Percentiles rank a stretch among this genome's conserved stretches.
phyloP scores from a whole-genome alignment of 2,797 vertebrate genomes.

The Onychomys torridus region DNA sequence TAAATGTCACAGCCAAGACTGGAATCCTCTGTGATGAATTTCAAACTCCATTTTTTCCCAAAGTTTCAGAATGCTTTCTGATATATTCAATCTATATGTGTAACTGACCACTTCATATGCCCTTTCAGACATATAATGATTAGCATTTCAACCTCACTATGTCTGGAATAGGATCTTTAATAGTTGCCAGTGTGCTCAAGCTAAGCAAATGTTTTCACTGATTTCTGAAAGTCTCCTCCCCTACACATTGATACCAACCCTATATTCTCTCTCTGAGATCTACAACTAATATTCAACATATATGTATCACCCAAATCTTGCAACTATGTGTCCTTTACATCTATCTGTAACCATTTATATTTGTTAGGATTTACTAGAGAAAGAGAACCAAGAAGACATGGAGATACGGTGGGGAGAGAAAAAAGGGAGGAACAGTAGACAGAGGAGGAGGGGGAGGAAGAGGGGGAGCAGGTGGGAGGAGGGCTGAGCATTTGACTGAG shows the following conservation, averaged over 20 bases:
- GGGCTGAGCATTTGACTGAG: not conserved
- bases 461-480: no score
- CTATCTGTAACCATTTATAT: not conserved
- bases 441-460: fast-evolving
- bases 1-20: not conserved
- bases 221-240: not conserved
- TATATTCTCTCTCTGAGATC: not conserved
- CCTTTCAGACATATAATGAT: not conserved
- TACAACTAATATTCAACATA: not conserved
- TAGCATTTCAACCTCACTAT: not conserved
- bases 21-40: not conserved
- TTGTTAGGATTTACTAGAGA: not conserved
- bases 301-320: not conserved
- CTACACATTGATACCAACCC: not conserved
- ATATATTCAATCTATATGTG: not conserved
- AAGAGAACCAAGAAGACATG: not conserved
- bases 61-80: not conserved
- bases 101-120: fast-evolving
- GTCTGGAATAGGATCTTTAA: not conserved
- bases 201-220: not conserved
- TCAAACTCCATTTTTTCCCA: not conserved
- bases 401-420: not conserved
- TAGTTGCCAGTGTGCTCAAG: no score
- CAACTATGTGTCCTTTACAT: not conserved
- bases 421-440: not conserved